Percentiles rank a stretch among this genome's conserved stretches.
phyloP scores from a whole-genome alignment of 2,113 vertebrate species.

The Symphodus melops region DNA sequence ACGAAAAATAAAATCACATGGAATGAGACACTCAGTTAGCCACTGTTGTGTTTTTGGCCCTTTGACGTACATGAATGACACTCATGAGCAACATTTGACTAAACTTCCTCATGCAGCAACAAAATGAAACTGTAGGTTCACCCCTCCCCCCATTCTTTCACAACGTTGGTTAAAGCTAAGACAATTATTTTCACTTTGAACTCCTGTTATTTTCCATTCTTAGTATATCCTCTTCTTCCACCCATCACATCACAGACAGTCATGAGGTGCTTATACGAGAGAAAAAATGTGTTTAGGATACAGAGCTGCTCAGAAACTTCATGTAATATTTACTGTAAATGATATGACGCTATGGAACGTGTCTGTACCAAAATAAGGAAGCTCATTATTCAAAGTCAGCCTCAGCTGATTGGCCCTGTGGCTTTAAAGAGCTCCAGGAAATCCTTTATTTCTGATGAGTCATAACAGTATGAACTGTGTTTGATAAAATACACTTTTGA shows the following conservation, averaged over 20 bases:
- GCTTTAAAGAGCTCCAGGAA: slow-evolving; percentile 4
- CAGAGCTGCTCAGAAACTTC: slow-evolving; percentile 10
- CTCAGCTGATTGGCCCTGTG: background rate
- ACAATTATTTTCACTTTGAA: background rate
- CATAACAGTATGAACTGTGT: background rate
- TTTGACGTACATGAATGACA: slow-evolving; percentile 42
- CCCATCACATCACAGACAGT: slow-evolving; percentile 9
- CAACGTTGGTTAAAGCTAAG: slow-evolving; percentile 1
- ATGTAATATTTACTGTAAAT: slow-evolving; percentile 57
- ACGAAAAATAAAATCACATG: background rate
- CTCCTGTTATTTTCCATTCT: background rate
- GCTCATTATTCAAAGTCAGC: background rate
- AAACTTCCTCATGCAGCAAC: slow-evolving; percentile 53
- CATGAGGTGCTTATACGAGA: slow-evolving; percentile 6
- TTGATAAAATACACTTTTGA: background rate
- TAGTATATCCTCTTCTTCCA: background rate
- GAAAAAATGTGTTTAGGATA: slow-evolving; percentile 15
- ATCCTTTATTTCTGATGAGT: background rate
- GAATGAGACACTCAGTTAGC: background rate
- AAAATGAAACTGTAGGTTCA: slow-evolving; percentile 39
- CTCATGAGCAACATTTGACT: slow-evolving; percentile 11
- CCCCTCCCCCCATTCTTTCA: slow-evolving; percentile 7
- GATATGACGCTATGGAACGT: slow-evolving; percentile 35
- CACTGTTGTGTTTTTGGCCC: slow-evolving; percentile 45
- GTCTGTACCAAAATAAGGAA: slow-evolving; percentile 21